Conservation (phyloP, 2,113 vertebrate genomes). For the Todiramphus chloris region DNA sequence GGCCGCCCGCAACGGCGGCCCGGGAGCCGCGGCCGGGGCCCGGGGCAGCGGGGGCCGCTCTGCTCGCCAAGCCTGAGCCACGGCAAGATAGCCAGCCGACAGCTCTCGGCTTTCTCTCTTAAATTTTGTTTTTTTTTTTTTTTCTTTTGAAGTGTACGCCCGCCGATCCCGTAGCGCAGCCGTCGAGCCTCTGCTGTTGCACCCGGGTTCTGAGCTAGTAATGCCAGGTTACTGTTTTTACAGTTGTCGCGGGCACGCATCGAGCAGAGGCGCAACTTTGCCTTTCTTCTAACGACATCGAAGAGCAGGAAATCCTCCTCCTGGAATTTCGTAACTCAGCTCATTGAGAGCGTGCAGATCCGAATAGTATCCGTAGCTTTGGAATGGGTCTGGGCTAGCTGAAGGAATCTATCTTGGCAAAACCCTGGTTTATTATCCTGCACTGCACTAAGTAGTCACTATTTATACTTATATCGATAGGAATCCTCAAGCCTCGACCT, state of each 20-base stretch:
- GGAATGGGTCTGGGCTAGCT: not conserved
- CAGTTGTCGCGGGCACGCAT: not conserved
- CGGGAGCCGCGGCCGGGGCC: not conserved
- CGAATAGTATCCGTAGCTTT: accelerated
- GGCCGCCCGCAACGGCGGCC: not conserved
- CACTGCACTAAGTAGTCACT: not conserved
- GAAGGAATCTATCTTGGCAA: not conserved
- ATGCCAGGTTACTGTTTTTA: not conserved
- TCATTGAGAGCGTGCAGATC: not conserved
- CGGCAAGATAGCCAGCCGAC: accelerated
- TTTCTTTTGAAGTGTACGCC: accelerated
- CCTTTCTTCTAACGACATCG: not conserved
- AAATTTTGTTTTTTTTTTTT: not conserved
- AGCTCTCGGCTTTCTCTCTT: not conserved
- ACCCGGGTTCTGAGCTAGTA: not conserved
- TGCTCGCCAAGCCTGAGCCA: accelerated
- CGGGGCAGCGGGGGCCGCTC: too few relatives aligned
- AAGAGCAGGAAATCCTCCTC: not conserved
- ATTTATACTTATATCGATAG: not conserved
- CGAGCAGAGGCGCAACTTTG: not conserved
- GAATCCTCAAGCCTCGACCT: not conserved
- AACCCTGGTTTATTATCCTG: not conserved
- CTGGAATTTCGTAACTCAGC: not conserved
- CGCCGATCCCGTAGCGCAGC: accelerated
- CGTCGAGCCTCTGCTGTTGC: not conserved